These are phyloP conservation scores for Aphrophora alni DNA, from an alignment of 2,888 invertebrate species.

Conservation along the genomic window DNA sequence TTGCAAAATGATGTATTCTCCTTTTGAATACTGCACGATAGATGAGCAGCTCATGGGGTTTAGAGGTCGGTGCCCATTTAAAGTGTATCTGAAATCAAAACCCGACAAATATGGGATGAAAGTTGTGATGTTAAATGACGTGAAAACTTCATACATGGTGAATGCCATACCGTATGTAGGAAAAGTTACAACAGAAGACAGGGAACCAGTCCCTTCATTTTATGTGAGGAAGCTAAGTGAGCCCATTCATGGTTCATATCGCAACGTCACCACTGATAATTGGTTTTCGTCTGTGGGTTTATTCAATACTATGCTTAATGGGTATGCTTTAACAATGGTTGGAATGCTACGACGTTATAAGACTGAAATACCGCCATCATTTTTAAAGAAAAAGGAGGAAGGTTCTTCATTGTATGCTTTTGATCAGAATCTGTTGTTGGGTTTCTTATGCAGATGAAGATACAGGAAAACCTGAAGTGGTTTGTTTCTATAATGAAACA, in stretches of 20 bases:
- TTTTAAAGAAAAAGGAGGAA: slow-evolving; percentile 47
- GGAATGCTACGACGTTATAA: no score
- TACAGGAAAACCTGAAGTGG: no score
- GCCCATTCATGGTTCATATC: slow-evolving; percentile 32
- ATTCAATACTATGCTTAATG: no score
- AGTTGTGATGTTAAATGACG: slow-evolving; percentile 24
- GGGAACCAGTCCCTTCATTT: slow-evolving; percentile 35
- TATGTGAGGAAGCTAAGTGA: slow-evolving; percentile 42
- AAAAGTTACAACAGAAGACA: slow-evolving; percentile 17
- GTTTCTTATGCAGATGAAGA: slow-evolving; percentile 50
- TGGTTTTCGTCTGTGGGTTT: slow-evolving; percentile 38
- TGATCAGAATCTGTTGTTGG: slow-evolving; percentile 47
- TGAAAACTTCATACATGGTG: no score
- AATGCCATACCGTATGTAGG: no score
- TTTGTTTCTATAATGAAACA: no score
- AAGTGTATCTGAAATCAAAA: no score
- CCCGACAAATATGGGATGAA: no score
- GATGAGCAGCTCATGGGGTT: slow-evolving; percentile 38
- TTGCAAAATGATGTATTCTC: slow-evolving; percentile 33
- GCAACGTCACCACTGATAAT: slow-evolving; percentile 44
- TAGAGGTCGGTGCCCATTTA: no score
- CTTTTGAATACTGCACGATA: slow-evolving; percentile 25
- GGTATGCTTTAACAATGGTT: no score
- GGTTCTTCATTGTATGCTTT: slow-evolving; percentile 49
- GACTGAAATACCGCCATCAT: slow-evolving; percentile 53